These are phyloP conservation scores for Eupithecia abbreviata DNA, from an alignment of 2,888 invertebrate genomes.

Conservation along the genomic window DNA sequence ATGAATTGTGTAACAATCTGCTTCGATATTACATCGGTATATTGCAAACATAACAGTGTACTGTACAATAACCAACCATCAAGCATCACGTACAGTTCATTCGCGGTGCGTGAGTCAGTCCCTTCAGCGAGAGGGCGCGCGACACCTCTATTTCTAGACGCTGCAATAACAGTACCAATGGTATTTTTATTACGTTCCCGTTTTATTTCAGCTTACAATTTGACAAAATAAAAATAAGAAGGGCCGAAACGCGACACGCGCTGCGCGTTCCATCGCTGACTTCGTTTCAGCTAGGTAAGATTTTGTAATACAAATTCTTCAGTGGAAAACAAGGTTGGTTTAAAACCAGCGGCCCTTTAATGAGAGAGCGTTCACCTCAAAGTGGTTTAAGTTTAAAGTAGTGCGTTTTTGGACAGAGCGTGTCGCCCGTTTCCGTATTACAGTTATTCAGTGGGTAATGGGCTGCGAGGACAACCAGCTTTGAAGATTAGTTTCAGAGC, in stretches of 20 bases:
- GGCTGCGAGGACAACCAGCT: constrained; percentile 45
- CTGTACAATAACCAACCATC: background rate
- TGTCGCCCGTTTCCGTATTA: constrained; percentile 72
- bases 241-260: constrained; percentile 71
- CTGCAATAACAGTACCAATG: constrained; percentile 81
- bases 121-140: constrained; percentile 53
- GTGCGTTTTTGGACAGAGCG: constrained; percentile 70
- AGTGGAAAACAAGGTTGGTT: constrained; percentile 56
- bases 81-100: constrained; percentile 4
- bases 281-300: too few relatives aligned
- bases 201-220: constrained; percentile 83
- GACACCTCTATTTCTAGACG: constrained; percentile 72
- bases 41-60: background rate
- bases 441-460: constrained; percentile 54
- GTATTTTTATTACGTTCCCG: constrained; percentile 82
- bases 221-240: constrained; percentile 83
- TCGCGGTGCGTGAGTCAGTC: constrained; percentile 38
- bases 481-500: constrained; percentile 34
- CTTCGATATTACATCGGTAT: background rate
- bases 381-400: constrained; percentile 68
- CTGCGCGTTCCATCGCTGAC: constrained; percentile 30
- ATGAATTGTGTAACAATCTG: background rate
- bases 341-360: constrained; percentile 76
- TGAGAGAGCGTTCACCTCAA: constrained; percentile 79
- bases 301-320: constrained; percentile 39